Percentiles rank a stretch among this genome's conserved stretches.
These are phyloP conservation scores for Xyrauchen texanus DNA, from an alignment of 2,113 vertebrate genomes.

Conservation along the genomic window DNA sequence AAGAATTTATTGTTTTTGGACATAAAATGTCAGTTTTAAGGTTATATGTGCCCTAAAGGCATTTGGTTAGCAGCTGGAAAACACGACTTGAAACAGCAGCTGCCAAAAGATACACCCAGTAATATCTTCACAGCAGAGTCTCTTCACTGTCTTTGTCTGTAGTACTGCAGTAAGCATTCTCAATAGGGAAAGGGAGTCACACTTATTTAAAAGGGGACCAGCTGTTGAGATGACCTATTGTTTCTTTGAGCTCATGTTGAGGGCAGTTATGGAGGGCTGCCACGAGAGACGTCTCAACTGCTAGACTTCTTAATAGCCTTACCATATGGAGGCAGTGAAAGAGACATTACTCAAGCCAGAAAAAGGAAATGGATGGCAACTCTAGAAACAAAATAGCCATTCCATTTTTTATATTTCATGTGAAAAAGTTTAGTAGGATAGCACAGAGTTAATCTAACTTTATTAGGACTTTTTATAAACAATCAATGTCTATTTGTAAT, in stretches of 20 bases:
- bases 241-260: constrained; percentile 52
- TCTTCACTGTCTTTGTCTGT: constrained; percentile 61
- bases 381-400: background rate
- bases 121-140: constrained; percentile 42
- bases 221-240: constrained; percentile 71
- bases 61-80: constrained; percentile 63
- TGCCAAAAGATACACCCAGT: constrained; percentile 60
- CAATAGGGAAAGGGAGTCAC: constrained; percentile 61
- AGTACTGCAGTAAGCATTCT: constrained; percentile 47
- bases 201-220: constrained; percentile 65
- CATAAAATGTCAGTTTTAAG: background rate
- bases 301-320: constrained; percentile 39
- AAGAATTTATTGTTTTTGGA: too few relatives aligned
- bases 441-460: too few relatives aligned
- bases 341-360: background rate
- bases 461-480: too few relatives aligned
- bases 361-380: background rate
- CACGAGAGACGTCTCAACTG: constrained; percentile 38
- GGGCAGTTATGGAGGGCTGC: constrained; percentile 19
- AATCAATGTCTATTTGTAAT: too few relatives aligned
- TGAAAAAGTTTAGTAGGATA: too few relatives aligned
- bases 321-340: constrained; percentile 26
- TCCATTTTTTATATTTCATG: background rate
- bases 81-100: constrained; percentile 35
- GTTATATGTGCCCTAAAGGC: background rate